Base-by-base conservation (phyloP, 2,113 vertebrate species). In the Calyptommatus sinebrachiatus region DNA sequence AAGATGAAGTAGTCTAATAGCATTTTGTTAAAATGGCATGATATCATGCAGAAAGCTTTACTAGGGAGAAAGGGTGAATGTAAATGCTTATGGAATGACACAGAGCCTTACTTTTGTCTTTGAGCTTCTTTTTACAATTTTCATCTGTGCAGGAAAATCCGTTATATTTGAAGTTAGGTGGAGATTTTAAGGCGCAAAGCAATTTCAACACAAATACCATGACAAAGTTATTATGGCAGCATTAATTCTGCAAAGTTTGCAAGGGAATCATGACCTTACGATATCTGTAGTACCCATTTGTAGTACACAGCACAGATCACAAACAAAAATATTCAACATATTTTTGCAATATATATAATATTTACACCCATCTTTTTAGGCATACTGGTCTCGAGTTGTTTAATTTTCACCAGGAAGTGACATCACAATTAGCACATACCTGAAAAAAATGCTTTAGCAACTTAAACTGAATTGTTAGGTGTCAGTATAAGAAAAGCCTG, bases 111-210 rank as follows among this genome's bases (percentile, higher is more conserved):
- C 98, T 97, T 98, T 99, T 99, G 87, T 99, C 97, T 96, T 97
- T 99, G 89, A 99, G 96, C 96, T 97, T 99, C 97, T 97, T 97
- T 97, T 96, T 99, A 96, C 97, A 96, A 93, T 95, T 96, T 95
- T 98, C 98, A 94, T 98, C 98, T 97, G 96, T 94, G 91, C 92
- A 88, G 97, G 94, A 97, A 94, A 96, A 96, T 84, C 91, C 93
- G 93, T 88, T n/a, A 73, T 78, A 82, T 89, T 88, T 79, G 75
- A 89, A 89, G 89, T 95, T 90, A 95, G 91, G 90, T 1, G 18
- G 66, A 85, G 11, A 78, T 88, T 71, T 89, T 20, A 70, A 84
- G 57, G 22, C 90, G 82, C 16, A 90, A 88, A 71, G 18, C n/a
- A 71, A 76, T 71, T 86, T 78, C 5, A 87, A 78, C 28, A 83